Evolutionary conservation across 2,797 vertebrate species (phyloP).

Genomic region (Spea hammondii): DNA sequence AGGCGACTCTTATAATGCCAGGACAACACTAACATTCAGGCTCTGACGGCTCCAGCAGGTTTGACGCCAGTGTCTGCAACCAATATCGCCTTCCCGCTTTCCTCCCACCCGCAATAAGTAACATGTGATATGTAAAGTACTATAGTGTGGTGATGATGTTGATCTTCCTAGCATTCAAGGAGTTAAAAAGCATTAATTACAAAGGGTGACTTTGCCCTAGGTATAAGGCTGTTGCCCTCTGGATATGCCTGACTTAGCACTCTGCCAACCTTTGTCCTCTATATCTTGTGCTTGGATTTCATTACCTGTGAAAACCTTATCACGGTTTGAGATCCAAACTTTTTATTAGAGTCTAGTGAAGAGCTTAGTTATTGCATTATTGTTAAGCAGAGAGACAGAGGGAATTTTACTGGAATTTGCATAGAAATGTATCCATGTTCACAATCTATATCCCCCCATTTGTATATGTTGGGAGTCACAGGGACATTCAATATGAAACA

Average conservation of each 20-base stretch:
- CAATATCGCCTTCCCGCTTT: not conserved
- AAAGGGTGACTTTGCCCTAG: slow-evolving; percentile 39
- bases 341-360: not conserved
- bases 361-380: not conserved
- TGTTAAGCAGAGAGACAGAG: no score
- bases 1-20: slow-evolving; percentile 3
- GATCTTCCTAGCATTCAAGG: not conserved
- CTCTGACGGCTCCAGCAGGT: no score
- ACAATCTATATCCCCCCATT: not conserved
- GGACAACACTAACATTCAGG: not conserved
- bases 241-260: slow-evolving; percentile 32
- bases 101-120: not conserved
- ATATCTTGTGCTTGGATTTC: not conserved
- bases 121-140: not conserved
- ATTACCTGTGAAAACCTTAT: slow-evolving; percentile 4
- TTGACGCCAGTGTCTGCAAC: not conserved
- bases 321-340: not conserved
- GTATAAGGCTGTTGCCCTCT: slow-evolving; percentile 29
- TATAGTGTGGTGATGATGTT: not conserved
- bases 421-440: no score
- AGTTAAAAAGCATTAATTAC: slow-evolving; percentile 12
- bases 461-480: not conserved
- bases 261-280: slow-evolving; percentile 45
- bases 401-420: no score
- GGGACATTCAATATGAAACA: not conserved